Evolutionary conservation across 2,113 vertebrate species (phyloP).

Genomic region (Myxocyprinus asiaticus): DNA sequence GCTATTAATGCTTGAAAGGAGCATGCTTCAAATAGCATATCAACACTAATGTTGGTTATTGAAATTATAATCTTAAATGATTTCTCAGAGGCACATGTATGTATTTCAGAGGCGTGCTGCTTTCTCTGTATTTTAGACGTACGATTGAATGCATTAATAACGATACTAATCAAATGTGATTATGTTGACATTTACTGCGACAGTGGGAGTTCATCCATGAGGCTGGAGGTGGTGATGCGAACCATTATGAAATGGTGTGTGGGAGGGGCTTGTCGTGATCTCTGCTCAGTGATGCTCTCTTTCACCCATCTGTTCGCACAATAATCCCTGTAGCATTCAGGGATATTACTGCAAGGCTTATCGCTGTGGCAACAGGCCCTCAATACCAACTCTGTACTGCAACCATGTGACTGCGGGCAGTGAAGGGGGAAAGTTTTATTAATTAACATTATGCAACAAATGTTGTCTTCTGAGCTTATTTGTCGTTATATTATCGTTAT

Average conservation of each 20-base stretch:
- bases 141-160: not conserved
- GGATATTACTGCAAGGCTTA: slow-evolving; percentile 79
- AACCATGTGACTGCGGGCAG: not conserved
- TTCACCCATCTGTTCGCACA: slow-evolving; percentile 77
- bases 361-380: slow-evolving; percentile 76
- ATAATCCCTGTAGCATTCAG: slow-evolving; percentile 79
- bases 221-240: slow-evolving; percentile 45
- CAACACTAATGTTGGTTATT: not conserved
- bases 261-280: slow-evolving; percentile 27
- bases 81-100: no score
- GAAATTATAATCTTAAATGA: no score
- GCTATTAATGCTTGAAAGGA: not conserved
- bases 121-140: not conserved
- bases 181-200: slow-evolving; percentile 19
- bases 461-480: no score
- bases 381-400: slow-evolving; percentile 70
- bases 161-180: slow-evolving; percentile 21
- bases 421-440: slow-evolving; percentile 31
- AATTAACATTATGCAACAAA: no score
- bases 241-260: slow-evolving; percentile 49
- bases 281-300: slow-evolving; percentile 66
- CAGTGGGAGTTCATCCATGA: slow-evolving; percentile 11
- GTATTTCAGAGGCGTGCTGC: no score
- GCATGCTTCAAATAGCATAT: not conserved
- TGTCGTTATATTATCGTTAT: no score